Conservation (phyloP, 2,113 vertebrate species). For the Aramus guarauna region DNA sequence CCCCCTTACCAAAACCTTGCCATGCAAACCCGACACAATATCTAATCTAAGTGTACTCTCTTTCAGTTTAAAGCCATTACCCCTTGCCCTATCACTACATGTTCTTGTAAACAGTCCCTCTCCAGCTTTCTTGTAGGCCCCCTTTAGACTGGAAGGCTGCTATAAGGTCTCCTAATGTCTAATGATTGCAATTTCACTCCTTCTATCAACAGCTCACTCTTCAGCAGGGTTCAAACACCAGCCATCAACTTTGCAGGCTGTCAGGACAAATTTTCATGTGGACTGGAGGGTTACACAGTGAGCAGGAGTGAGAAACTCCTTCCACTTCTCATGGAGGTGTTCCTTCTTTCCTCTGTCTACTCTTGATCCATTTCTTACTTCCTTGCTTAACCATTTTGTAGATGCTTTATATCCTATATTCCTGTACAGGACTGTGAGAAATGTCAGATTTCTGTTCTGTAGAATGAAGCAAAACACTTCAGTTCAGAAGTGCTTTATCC, state of each 20-base stretch:
- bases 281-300: not conserved
- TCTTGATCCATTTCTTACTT: not conserved
- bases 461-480: not conserved
- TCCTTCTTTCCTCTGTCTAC: not conserved
- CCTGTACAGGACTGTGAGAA: not conserved
- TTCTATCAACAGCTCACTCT: not conserved
- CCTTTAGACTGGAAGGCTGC: no score
- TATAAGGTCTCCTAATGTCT: not conserved
- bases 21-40: no score
- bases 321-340: not conserved
- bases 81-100: no score
- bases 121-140: no score
- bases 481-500: not conserved
- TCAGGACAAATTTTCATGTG: not conserved
- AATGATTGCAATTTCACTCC: not conserved
- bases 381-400: not conserved
- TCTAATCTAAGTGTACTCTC: no score
- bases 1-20: no score
- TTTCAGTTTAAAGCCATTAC: no score
- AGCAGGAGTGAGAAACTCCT: not conserved
- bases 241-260: not conserved
- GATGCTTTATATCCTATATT: not conserved
- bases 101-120: no score
- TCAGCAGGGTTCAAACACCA: not conserved
- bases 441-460: not conserved